These are phyloP conservation scores for Mimas tiliae DNA, from an alignment of 2,888 invertebrate genomes.

Conservation along the genomic window DNA sequence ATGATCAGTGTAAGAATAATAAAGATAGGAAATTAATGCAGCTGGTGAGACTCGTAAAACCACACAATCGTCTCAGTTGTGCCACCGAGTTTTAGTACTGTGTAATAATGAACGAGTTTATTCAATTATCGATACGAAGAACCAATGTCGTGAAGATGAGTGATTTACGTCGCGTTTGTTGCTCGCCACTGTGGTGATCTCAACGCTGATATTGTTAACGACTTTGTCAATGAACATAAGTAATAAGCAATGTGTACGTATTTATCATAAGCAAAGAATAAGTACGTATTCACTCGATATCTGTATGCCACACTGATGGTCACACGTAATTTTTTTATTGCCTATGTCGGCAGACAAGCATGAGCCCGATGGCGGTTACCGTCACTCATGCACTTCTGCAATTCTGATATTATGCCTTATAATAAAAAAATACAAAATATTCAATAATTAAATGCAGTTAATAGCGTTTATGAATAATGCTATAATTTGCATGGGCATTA, in stretches of 20 bases:
- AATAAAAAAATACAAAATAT: no score
- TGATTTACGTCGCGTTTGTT: slow-evolving; percentile 62
- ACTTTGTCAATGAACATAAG: slow-evolving; percentile 22
- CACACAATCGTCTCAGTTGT: slow-evolving; percentile 73
- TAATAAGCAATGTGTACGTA: not conserved
- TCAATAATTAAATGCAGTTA: no score
- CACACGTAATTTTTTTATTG: no score
- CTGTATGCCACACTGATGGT: no score
- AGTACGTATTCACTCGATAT: not conserved
- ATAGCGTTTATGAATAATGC: no score
- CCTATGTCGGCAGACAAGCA: no score
- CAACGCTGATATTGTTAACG: slow-evolving; percentile 32
- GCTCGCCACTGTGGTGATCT: slow-evolving; percentile 46
- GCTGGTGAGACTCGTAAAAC: slow-evolving; percentile 76
- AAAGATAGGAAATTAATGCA: slow-evolving; percentile 71
- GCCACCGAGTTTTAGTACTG: slow-evolving; percentile 68
- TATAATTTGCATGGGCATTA: no score
- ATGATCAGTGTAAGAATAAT: slow-evolving; percentile 71
- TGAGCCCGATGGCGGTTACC: no score
- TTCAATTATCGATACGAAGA: slow-evolving; percentile 79
- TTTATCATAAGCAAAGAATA: not conserved
- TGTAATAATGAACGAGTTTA: slow-evolving; percentile 79
- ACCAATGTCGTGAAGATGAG: slow-evolving; percentile 69
- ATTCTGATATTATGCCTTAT: no score
- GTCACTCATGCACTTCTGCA: no score